A percentile compares a stretch with the other conserved stretches of the same genome.
These are phyloP conservation scores for Odontamblyopus rebecca DNA, from an alignment of 2,797 vertebrate species.

Conservation along the genomic window DNA sequence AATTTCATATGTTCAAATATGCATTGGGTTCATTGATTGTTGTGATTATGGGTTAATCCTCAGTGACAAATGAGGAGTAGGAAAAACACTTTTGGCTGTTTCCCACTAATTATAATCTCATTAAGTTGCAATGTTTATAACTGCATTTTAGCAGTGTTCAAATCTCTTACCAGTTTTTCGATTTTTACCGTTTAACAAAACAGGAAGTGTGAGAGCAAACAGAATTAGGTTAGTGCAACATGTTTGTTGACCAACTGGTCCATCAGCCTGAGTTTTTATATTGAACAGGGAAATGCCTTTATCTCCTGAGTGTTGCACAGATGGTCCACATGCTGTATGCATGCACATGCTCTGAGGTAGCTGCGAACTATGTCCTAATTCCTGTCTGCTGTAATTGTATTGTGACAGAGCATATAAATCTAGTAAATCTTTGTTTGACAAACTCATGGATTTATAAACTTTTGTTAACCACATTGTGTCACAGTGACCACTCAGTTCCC, in stretches of 20 bases:
- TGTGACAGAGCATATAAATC: constrained; percentile 10
- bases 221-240: neutral
- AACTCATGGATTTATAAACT: constrained; percentile 54
- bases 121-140: neutral
- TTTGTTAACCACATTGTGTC: constrained; percentile 53
- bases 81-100: neutral
- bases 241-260: neutral
- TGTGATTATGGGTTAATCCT: neutral
- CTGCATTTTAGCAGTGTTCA: neutral
- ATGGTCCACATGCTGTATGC: neutral
- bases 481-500: constrained; percentile 48
- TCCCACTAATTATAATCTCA: neutral
- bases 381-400: constrained; percentile 44
- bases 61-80: neutral
- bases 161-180: neutral
- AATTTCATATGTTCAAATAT: neutral
- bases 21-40: neutral
- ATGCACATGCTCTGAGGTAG: neutral
- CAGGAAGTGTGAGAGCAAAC: neutral
- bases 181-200: neutral
- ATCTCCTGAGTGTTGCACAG: neutral
- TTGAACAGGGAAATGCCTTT: neutral
- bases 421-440: constrained; percentile 41
- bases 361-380: neutral
- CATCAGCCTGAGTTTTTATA: neutral